Evolutionary conservation across 2,888 invertebrate species (phyloP).

Genomic region (Linnaemya tessellans): DNA sequence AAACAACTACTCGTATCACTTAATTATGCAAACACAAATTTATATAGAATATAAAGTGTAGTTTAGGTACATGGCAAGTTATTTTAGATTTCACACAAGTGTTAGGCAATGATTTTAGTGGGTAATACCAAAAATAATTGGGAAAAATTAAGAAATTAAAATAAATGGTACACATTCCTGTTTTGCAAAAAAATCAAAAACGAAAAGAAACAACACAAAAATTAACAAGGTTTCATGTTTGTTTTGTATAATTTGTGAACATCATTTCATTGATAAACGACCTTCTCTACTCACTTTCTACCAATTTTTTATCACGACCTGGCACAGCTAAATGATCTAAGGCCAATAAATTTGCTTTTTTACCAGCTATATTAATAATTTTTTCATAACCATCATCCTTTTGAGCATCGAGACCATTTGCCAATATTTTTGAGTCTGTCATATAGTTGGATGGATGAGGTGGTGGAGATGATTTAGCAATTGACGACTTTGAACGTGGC

Average conservation of each 20-base stretch:
- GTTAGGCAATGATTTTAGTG: slow-evolving; percentile 66
- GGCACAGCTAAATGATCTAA: slow-evolving; percentile 80
- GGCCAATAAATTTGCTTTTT: slow-evolving; percentile 71
- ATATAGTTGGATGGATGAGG: slow-evolving; percentile 58
- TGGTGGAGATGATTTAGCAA: slow-evolving; percentile 57
- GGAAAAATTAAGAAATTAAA: slow-evolving; percentile 9
- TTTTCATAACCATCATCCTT: slow-evolving; percentile 72
- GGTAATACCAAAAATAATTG: slow-evolving; percentile 28
- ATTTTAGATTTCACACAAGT: slow-evolving; percentile 35
- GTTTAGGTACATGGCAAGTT: slow-evolving; percentile 16
- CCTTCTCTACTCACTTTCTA: slow-evolving; percentile 83
- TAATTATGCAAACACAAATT: slow-evolving; percentile 38
- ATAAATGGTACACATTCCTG: slow-evolving; percentile 58
- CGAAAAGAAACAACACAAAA: not conserved
- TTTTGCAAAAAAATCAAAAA: slow-evolving; percentile 46
- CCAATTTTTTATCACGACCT: slow-evolving; percentile 83
- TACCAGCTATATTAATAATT: slow-evolving; percentile 63
- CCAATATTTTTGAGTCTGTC: slow-evolving; percentile 66
- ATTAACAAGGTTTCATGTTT: slow-evolving; percentile 33
- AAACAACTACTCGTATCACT: too few relatives aligned
- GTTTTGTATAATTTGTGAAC: slow-evolving; percentile 64
- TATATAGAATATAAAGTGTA: not conserved
- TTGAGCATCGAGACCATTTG: slow-evolving; percentile 62
- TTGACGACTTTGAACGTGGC: slow-evolving; percentile 71
- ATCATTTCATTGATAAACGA: slow-evolving; percentile 64